phyloP scores from a whole-genome alignment of 2,113 vertebrate genomes.

The Butorides virescens region DNA sequence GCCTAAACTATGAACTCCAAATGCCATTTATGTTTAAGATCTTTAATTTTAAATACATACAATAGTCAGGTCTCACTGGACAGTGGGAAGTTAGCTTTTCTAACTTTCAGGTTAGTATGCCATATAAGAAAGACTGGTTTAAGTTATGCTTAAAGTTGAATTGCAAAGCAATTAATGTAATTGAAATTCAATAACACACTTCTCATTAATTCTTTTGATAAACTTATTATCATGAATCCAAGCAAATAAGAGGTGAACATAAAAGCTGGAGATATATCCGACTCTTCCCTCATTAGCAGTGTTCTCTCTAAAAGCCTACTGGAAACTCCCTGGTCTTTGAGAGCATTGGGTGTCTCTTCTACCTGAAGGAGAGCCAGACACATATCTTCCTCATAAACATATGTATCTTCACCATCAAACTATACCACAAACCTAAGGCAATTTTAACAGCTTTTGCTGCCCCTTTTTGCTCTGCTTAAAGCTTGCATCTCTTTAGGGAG shows the following conservation, averaged over 20 bases:
- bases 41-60: background rate
- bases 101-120: background rate
- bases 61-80: background rate
- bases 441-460: background rate
- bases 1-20: background rate
- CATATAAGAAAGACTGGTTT: background rate
- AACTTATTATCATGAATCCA: background rate
- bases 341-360: background rate
- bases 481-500: background rate
- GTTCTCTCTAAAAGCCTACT: background rate
- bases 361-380: background rate
- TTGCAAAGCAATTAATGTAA: background rate
- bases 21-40: background rate
- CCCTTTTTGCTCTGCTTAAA: background rate
- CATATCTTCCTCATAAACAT: background rate
- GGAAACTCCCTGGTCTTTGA: background rate
- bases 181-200: background rate
- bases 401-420: background rate
- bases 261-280: background rate
- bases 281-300: background rate
- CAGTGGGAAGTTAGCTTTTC: background rate
- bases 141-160: background rate
- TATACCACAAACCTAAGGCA: background rate
- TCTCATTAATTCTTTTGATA: background rate
- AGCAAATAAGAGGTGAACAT: background rate